Base-by-base conservation (phyloP, 2,888 invertebrate species). In the Palloptera scutellata region DNA sequence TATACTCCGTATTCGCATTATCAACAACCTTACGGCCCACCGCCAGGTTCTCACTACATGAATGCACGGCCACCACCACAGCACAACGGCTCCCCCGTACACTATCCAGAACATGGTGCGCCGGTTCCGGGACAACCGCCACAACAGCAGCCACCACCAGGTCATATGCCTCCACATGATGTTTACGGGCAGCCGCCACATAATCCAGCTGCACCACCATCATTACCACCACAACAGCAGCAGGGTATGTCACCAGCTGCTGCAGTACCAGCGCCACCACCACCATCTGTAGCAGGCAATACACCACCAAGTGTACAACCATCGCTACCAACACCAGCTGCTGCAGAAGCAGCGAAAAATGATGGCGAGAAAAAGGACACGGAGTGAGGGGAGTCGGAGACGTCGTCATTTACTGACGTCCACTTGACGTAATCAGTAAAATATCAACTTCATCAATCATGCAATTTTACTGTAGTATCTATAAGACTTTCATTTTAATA, bases 1-100 rank as follows among this genome's bases (percentile, higher is more conserved):
- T 79, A 85, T 64, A 74, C 80, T 30, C 84, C 84, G 15, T 83
- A 84, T 71, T 81, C 83, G 6, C 81, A 82, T 57, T 86, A 85
- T 68, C 86, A 85, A 72, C 84, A 84, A 57, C 83, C 83, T 2
- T 84, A 83, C 67, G 81, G 79, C 0, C 83, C 84, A 10, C 80
- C 79, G 30, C 81, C 81, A 30, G 76, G 80, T 5, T 76, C 82
- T 11, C 82, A 80, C 55, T 83, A 83, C 65, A 83, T 82, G 72
- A 81, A 77, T 63, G 75, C 81, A 17, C 79, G 82, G 43, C 83
- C 82, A 20, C 78, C 81, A 64, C 77, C 76, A 45, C 83, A 76
- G 64, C 79, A 76, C 67, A 80, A 74, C 67, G 79, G 76, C 8
- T 66, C 67, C 64, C 70, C 64, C 40, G 72, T 65, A 67, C 71